Percentiles rank a stretch among this genome's conserved stretches.
phyloP scores from a whole-genome alignment of 2,797 vertebrate genomes.

The Oreochromis grahami region DNA sequence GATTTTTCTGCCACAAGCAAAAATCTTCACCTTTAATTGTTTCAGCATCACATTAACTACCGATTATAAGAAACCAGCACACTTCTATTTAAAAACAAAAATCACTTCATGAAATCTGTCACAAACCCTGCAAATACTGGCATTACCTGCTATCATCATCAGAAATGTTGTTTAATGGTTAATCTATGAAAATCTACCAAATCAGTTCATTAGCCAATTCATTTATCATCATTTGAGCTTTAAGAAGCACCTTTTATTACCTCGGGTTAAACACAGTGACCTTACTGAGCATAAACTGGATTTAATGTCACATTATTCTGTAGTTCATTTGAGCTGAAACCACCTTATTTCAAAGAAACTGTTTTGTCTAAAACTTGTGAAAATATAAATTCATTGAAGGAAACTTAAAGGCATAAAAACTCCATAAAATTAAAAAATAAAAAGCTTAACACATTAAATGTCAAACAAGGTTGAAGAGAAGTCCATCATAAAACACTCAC shows the following conservation, averaged over 20 bases:
- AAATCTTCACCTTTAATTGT: not conserved
- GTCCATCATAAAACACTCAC: accelerated
- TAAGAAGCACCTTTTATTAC: accelerated
- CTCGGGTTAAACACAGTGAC: not conserved
- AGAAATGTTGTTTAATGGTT: not conserved
- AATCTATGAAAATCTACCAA: not conserved
- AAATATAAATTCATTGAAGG: not conserved
- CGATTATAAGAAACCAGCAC: not conserved
- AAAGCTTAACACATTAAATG: not conserved
- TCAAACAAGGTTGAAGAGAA: not conserved
- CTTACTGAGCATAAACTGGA: not conserved
- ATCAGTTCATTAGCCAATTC: accelerated
- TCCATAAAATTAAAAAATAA: not conserved
- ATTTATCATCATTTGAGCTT: not conserved
- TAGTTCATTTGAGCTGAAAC: not conserved
- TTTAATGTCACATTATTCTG: not conserved
- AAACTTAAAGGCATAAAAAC: not conserved
- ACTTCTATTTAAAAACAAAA: not conserved
- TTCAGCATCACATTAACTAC: not conserved
- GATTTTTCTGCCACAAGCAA: not conserved
- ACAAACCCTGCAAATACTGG: not conserved
- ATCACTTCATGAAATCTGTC: not conserved
- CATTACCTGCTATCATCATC: not conserved
- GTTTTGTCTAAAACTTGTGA: not conserved
- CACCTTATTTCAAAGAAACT: not conserved